Evolutionary conservation across 2,797 vertebrate genomes (phyloP).

Genomic region (Macropus fuliginosus): DNA sequence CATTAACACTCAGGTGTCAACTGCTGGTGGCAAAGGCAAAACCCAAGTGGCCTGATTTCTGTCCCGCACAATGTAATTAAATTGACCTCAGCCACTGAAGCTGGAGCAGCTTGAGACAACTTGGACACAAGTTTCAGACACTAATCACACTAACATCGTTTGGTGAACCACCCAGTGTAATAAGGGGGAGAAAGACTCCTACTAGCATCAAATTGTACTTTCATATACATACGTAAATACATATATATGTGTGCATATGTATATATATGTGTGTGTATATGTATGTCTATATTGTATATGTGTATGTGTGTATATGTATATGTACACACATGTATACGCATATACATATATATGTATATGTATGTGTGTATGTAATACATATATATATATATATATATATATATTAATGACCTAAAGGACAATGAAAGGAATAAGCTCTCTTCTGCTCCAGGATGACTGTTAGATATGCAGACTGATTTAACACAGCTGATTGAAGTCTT

Average conservation of each 20-base stretch:
- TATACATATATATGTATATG: no score
- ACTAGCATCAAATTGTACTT: slow-evolving; percentile 78
- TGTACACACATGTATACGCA: no score
- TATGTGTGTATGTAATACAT: no score
- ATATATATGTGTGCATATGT: no score
- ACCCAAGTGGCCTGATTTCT: slow-evolving; percentile 87
- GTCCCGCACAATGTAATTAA: slow-evolving; percentile 89
- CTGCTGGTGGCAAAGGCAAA: slow-evolving; percentile 88
- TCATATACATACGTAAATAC: slow-evolving; percentile 45
- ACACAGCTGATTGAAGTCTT: slow-evolving; percentile 70
- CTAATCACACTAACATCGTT: slow-evolving; percentile 82
- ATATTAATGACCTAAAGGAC: slow-evolving; percentile 81
- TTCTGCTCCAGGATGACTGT: slow-evolving; percentile 63
- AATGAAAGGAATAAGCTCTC: slow-evolving; percentile 78
- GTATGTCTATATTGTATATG: no score
- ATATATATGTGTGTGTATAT: no score
- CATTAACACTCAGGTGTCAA: slow-evolving; percentile 92
- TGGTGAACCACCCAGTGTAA: slow-evolving; percentile 82
- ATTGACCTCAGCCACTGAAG: slow-evolving; percentile 86
- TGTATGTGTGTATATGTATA: no score
- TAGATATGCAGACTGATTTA: background rate
- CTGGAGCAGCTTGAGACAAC: slow-evolving; percentile 84
- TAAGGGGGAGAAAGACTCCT: slow-evolving; percentile 77
- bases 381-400: background rate
- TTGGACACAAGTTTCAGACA: slow-evolving; percentile 83